Conservation (phyloP, 2,888 invertebrate genomes). For the Agrochola circellaris region DNA sequence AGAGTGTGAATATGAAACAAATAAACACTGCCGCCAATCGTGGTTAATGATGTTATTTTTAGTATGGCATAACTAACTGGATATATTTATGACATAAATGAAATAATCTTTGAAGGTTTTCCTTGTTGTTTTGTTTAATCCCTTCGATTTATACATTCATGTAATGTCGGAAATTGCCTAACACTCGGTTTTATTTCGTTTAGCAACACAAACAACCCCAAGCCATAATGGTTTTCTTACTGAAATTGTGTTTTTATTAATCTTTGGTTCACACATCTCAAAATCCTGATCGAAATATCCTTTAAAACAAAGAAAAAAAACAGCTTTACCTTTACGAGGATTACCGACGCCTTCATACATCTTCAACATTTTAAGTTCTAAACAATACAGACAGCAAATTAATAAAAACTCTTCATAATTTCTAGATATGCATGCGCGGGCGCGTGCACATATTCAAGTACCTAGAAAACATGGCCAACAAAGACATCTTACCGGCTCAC, state of each 20-base stretch:
- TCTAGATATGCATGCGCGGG: constrained; percentile 96
- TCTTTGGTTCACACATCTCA: neutral
- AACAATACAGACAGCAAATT: neutral
- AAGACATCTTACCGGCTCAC: constrained; percentile 89
- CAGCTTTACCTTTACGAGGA: neutral
- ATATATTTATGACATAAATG: neutral
- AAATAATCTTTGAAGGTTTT: constrained; percentile 23
- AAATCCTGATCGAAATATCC: neutral
- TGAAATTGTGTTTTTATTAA: neutral
- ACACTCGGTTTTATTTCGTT: neutral
- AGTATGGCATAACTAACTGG: constrained; percentile 7
- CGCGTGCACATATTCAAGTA: constrained; percentile 98
- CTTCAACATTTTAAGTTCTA: neutral
- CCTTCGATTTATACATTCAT: neutral
- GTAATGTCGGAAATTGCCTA: constrained; percentile 23
- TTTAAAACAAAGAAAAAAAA: neutral
- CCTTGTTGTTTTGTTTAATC: constrained; percentile 32
- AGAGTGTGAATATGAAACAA: constrained; percentile 28
- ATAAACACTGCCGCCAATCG: constrained; percentile 4
- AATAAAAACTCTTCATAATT: constrained; percentile 26
- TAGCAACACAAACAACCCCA: neutral
- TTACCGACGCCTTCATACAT: neutral
- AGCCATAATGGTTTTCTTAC: constrained; percentile 9
- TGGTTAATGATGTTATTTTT: constrained; percentile 16
- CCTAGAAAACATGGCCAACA: constrained; percentile 96